Conservation (phyloP, 2,888 invertebrate species). For the Himalopsyche kuldschensis region DNA sequence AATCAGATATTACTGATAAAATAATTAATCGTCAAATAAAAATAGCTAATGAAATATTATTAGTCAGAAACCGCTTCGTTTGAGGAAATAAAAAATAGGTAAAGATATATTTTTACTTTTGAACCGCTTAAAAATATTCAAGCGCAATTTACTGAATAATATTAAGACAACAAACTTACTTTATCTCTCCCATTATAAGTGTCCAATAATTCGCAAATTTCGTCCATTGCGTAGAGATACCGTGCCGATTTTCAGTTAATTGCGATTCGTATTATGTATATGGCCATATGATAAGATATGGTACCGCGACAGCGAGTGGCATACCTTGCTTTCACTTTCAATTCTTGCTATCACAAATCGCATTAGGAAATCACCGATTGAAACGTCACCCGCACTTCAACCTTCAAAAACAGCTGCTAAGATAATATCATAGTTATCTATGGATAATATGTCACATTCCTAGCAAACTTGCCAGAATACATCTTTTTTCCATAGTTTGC, state of each 20-base stretch:
- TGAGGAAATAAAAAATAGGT: too few species aligned
- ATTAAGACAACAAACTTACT: slow-evolving; percentile 52
- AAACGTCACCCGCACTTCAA: background rate
- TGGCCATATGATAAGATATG: slow-evolving; percentile 25
- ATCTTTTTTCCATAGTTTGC: too few species aligned
- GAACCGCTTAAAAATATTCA: slow-evolving; percentile 43
- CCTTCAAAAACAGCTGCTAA: slow-evolving; percentile 7
- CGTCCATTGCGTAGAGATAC: slow-evolving; percentile 45
- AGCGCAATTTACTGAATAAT: slow-evolving; percentile 40
- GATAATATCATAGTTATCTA: too few species aligned
- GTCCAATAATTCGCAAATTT: slow-evolving; percentile 73
- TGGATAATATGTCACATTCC: background rate
- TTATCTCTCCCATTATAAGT: slow-evolving; percentile 87
- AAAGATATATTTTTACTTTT: too few species aligned
- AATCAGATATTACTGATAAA: too few species aligned
- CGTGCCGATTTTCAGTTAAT: background rate
- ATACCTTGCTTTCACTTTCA: slow-evolving; percentile 21
- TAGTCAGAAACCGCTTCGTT: slow-evolving; percentile 38
- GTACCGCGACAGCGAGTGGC: background rate
- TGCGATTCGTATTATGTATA: background rate
- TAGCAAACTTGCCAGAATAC: background rate
- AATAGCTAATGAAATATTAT: too few species aligned
- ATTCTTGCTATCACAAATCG: background rate
- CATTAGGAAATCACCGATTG: background rate
- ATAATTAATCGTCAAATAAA: too few species aligned